A percentile compares a stretch with the other conserved stretches of the same genome.
Conservation (phyloP, 2,113 vertebrate genomes). For the Rhinolophus sinicus region DNA sequence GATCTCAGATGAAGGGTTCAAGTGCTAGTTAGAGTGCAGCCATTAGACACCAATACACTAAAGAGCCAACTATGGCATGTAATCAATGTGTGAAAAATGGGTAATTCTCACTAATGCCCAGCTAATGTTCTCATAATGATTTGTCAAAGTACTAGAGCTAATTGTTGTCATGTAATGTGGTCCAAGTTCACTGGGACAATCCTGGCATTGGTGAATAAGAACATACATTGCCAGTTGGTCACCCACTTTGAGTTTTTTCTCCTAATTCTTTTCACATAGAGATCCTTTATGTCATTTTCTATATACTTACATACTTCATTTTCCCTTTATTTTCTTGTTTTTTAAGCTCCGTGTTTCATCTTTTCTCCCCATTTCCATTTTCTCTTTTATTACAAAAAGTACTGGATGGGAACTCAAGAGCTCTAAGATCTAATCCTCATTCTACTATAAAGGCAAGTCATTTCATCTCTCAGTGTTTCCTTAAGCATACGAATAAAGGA, state of each 20-base stretch:
- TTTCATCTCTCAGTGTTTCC: neutral
- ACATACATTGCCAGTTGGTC: neutral
- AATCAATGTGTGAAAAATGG: constrained; percentile 90
- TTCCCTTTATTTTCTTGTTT: neutral
- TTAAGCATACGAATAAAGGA: neutral
- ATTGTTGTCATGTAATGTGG: constrained; percentile 87
- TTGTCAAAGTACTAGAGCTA: constrained; percentile 86
- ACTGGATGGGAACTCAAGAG: neutral
- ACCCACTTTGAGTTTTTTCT: constrained; percentile 7
- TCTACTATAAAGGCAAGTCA: neutral
- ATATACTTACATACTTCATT: neutral
- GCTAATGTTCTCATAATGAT: constrained; percentile 90
- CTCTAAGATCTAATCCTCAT: neutral
- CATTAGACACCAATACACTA: constrained; percentile 85
- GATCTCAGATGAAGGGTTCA: constrained; percentile 60
- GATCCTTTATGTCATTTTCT: neutral
- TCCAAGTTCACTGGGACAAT: constrained; percentile 79
- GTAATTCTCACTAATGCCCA: constrained; percentile 87
- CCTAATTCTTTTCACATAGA: neutral
- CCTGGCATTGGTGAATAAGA: constrained; percentile 58
- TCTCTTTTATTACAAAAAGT: neutral
- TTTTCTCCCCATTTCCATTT: neutral
- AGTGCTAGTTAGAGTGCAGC: constrained; percentile 74
- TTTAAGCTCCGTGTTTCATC: neutral
- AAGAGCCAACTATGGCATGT: constrained; percentile 86